Percentiles rank a stretch among this genome's conserved stretches.
Evolutionary conservation across 2,888 invertebrate genomes (phyloP).

Genomic region (Orchesella flavescens): DNA sequence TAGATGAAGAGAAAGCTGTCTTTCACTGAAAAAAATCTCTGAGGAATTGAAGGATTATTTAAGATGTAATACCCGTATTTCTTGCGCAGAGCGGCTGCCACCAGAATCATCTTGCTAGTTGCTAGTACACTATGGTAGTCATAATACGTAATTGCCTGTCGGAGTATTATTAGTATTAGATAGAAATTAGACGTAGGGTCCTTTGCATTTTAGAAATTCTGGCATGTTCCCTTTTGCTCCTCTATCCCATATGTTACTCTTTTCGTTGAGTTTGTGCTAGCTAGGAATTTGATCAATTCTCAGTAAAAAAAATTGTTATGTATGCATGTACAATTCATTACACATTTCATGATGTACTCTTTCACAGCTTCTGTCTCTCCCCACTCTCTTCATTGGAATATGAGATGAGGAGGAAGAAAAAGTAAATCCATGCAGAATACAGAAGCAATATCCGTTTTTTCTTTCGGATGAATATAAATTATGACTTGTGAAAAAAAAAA

Average conservation of each 20-base stretch:
- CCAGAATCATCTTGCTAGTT: constrained; percentile 44
- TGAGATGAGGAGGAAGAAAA: constrained; percentile 32
- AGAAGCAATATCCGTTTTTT: constrained; percentile 60
- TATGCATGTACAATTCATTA: constrained; percentile 8
- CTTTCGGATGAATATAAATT: constrained; percentile 57
- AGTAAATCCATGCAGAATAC: constrained; percentile 44
- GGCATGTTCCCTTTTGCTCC: too few species aligned
- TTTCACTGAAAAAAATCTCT: constrained; percentile 60
- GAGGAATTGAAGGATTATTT: constrained; percentile 64
- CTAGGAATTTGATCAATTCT: too few species aligned
- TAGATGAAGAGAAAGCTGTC: constrained; percentile 60
- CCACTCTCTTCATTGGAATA: constrained; percentile 19
- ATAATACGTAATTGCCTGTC: constrained; percentile 55
- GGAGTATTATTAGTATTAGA: constrained; percentile 6
- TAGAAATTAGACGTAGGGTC: constrained; percentile 11
- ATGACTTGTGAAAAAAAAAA: constrained; percentile 47
- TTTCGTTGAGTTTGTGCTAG: too few species aligned
- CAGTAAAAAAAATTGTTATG: neutral
- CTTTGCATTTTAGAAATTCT: neutral
- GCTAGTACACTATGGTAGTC: constrained; percentile 11
- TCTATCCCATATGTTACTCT: too few species aligned
- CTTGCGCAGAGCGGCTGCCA: constrained; percentile 17
- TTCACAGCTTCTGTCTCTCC: constrained; percentile 32
- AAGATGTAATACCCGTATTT: constrained; percentile 64
- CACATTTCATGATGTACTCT: neutral